phyloP scores from a whole-genome alignment of 2,113 vertebrate genomes.

The Colossoma macropomum region DNA sequence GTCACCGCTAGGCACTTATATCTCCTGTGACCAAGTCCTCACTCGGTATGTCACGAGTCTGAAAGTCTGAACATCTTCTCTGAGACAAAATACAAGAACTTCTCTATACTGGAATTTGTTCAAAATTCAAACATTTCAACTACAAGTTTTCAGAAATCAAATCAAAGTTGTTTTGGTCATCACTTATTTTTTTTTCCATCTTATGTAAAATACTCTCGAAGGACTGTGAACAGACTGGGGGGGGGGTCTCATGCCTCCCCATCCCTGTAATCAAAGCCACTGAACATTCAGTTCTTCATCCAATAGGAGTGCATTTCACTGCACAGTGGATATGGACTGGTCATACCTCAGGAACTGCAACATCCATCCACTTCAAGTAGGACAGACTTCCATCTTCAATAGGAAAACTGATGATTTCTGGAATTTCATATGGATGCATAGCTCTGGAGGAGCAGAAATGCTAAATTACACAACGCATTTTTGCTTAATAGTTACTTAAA shows the following conservation, averaged over 20 bases:
- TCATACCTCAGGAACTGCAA: conserved; percentile 75
- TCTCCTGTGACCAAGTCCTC: no score
- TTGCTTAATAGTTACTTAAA: no score
- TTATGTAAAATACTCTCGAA: not conserved
- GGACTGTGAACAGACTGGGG: not conserved
- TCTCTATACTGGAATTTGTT: no score
- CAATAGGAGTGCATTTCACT: not conserved
- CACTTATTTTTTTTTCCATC: not conserved
- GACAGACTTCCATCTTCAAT: conserved; percentile 81
- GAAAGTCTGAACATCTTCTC: no score
- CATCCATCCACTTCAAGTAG: conserved; percentile 85
- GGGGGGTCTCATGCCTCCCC: no score
- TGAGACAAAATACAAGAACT: no score
- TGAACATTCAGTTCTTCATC: not conserved
- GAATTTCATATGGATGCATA: conserved; percentile 86
- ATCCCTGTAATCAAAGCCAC: not conserved
- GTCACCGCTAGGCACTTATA: no score
- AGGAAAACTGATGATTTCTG: conserved; percentile 84
- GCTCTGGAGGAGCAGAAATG: conserved; percentile 70
- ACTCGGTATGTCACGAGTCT: not conserved
- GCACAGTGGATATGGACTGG: not conserved
- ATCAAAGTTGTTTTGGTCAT: not conserved
- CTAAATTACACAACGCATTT: not conserved
- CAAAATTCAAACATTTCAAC: no score
- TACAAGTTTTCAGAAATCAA: no score